Percentiles rank a stretch among this genome's conserved stretches.
These are phyloP conservation scores for Augochlora pura DNA, from an alignment of 1,140 invertebrate species.

Conservation along the genomic window DNA sequence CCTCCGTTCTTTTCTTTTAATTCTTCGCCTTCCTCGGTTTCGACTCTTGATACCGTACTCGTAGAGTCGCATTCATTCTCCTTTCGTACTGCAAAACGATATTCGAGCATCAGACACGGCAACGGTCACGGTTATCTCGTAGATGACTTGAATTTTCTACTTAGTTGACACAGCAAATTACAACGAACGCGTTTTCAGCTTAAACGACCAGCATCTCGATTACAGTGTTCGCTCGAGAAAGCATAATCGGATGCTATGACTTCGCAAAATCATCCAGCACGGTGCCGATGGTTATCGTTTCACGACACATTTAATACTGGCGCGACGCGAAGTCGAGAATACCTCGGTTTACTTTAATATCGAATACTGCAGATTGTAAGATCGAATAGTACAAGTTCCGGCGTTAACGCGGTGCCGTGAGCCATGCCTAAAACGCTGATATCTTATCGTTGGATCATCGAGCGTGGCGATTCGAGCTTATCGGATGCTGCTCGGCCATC, in stretches of 20 bases:
- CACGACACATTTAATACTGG: not conserved
- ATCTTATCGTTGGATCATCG: not conserved
- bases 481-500: not conserved
- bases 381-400: not conserved
- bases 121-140: too few relatives aligned
- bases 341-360: too few relatives aligned
- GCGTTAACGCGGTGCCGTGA: not conserved
- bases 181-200: too few relatives aligned
- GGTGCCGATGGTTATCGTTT: too few relatives aligned
- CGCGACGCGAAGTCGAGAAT: not conserved
- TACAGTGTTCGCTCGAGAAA: too few relatives aligned
- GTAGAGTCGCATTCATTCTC: not conserved
- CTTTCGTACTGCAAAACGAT: not conserved
- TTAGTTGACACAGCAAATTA: too few relatives aligned
- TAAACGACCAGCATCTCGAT: too few relatives aligned
- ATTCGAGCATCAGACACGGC: slow-evolving; percentile 1
- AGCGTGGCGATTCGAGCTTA: not conserved
- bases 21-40: not conserved
- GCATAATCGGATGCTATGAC: too few relatives aligned
- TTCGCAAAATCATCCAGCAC: too few relatives aligned
- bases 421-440: not conserved
- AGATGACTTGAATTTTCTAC: too few relatives aligned
- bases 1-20: not conserved
- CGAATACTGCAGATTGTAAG: not conserved
- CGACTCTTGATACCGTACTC: not conserved